Evolutionary conservation across 2,797 vertebrate species (phyloP), one percentile per base, ranked within the genome.

Genomic region (Otolemur crassicaudatus): DNA sequence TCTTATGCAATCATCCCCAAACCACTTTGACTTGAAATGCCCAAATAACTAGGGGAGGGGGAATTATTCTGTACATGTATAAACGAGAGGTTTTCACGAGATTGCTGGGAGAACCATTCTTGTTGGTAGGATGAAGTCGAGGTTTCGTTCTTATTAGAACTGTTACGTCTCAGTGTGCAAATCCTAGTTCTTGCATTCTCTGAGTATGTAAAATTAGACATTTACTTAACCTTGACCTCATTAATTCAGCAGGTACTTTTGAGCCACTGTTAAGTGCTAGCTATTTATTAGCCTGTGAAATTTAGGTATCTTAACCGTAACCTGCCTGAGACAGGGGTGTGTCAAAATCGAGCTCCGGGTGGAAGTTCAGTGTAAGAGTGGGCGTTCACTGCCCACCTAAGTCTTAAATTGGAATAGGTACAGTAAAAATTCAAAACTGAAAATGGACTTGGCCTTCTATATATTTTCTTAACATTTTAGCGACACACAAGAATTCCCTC

Each of bases 391-490:
- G 49, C 16, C 58, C 37, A 79, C 60, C 10, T 49, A 20, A 37
- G n/a, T 76, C n/a, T 85, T 76, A 70, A 61, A 49, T 40, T 67
- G 43, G 53, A 43, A 69, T 91, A 76, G 92, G 67, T 56, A 46
- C 27, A 65, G 31, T n/a, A 49, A 11, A 87, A 83, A 61, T 76
- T 91, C 46, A 87, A 92, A 72, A 65, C 72, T 61, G n/a, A 90
- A 87, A 87, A 65, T n/a, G 87, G 86, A 3, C 46, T 56, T 94
- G 61, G 73, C 37, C 72, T 58, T 94, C 40, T 82, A 3, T 70
- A n/a, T 70, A 58, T 83, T 91, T 93, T 53, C 20, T 67, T 73
- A 91, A 61, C 53, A 65, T 93, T 86, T 75, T 93, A 82, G 53
- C 37, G 27, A 80, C 79, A 72, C 37, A 46, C 20, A 80, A 67